These are phyloP conservation scores for Clinocottus analis DNA, from an alignment of 2,113 vertebrate genomes.

Conservation along the genomic window DNA sequence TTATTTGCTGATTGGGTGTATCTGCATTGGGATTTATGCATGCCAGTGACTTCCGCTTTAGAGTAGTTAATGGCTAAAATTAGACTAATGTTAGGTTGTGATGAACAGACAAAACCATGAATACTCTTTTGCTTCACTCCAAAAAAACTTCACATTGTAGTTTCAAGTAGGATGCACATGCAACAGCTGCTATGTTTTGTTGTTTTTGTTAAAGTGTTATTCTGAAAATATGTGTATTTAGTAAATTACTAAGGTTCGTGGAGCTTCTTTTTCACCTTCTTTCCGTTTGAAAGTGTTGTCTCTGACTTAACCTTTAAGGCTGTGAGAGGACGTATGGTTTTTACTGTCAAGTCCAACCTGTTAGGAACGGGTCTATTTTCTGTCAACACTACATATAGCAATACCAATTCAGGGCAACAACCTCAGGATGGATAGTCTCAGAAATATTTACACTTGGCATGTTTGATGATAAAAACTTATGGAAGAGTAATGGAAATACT, in stretches of 20 bases:
- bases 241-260: not conserved
- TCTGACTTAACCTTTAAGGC: not conserved
- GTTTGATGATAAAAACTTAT: not conserved
- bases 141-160: not conserved
- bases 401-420: not conserved
- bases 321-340: not conserved
- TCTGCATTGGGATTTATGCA: not conserved
- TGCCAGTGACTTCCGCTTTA: not conserved
- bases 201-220: not conserved
- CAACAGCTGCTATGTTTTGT: not conserved
- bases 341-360: conserved; percentile 7
- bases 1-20: conserved; percentile 8
- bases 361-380: conserved; percentile 18
- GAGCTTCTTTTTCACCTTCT: not conserved
- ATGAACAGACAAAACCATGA: not conserved
- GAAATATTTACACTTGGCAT: not conserved
- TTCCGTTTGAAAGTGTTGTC: not conserved
- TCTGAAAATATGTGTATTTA: not conserved
- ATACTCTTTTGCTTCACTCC: not conserved
- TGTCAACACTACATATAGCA: conserved; percentile 12
- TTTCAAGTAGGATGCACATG: not conserved
- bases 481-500: not conserved
- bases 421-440: not conserved
- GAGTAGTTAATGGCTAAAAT: not conserved
- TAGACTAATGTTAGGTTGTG: not conserved